A percentile compares a stretch with the other conserved stretches of the same genome.
Conservation (phyloP, 1,140 invertebrate genomes). For the Meloidogyne chitwoodi region DNA sequence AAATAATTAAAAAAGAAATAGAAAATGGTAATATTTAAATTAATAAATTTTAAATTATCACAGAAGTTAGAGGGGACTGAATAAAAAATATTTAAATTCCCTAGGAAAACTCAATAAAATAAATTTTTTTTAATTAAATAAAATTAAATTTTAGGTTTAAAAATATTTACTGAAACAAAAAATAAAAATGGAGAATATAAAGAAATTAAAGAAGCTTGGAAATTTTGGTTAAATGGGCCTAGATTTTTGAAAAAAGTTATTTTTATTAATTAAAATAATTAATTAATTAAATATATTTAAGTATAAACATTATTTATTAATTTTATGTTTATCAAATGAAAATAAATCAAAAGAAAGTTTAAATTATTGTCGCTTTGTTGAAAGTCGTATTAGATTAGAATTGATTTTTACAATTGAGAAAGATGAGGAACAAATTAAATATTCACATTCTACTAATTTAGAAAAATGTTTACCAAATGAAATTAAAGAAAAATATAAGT, state of each 20-base stretch:
- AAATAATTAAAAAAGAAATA: constrained; percentile 9
- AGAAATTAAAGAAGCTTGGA: not conserved
- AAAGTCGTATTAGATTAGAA: constrained; percentile 1
- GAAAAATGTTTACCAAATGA: not conserved
- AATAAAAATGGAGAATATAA: not conserved
- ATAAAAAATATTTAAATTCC: no score
- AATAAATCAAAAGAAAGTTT: not conserved
- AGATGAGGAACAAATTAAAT: not conserved
- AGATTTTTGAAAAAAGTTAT: not conserved
- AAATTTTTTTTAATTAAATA: not conserved
- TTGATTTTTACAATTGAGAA: not conserved
- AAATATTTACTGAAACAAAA: not conserved
- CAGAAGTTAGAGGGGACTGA: no score
- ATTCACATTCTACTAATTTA: not conserved
- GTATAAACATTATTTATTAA: constrained; percentile 5
- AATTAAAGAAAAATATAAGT: not conserved
- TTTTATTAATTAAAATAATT: not conserved
- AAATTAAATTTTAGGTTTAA: not conserved
- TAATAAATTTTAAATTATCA: not conserved
- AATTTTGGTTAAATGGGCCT: not conserved
- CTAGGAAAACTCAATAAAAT: not conserved
- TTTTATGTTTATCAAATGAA: not conserved
- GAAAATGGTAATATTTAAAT: not conserved
- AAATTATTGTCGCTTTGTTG: constrained; percentile 11
- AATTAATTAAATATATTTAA: not conserved